Evolutionary conservation across 2,888 invertebrate genomes (phyloP).

Genomic region (Subacronicta megacephala): DNA sequence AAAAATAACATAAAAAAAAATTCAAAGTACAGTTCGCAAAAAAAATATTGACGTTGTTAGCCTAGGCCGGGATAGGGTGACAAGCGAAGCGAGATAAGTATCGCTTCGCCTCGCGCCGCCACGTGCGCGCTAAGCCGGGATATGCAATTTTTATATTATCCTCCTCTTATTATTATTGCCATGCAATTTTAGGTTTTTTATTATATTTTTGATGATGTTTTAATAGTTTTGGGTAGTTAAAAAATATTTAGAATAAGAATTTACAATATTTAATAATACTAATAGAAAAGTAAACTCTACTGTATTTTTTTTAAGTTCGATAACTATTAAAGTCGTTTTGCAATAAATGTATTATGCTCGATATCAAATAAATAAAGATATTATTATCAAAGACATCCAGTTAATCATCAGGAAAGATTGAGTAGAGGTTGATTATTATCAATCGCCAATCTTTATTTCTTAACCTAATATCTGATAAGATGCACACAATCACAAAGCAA

Average conservation of each 20-base stretch:
- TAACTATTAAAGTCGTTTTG: too few species aligned
- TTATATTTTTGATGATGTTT: conserved; percentile 39
- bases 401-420: too few species aligned
- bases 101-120: conserved; percentile 64
- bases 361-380: too few species aligned
- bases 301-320: too few species aligned
- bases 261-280: background rate
- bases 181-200: conserved; percentile 65
- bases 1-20: conserved; percentile 16
- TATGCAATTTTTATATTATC: conserved; percentile 81
- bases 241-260: too few species aligned
- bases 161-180: conserved; percentile 71
- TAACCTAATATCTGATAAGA: too few species aligned
- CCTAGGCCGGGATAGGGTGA: conserved; percentile 66
- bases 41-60: conserved; percentile 52
- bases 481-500: too few species aligned
- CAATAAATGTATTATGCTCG: too few species aligned
- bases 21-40: conserved; percentile 44
- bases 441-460: too few species aligned
- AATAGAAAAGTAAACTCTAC: too few species aligned
- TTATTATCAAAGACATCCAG: too few species aligned
- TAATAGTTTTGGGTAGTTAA: background rate
- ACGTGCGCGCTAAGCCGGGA: conserved; percentile 78
- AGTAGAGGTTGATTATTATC: too few species aligned
- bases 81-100: conserved; percentile 84